A percentile compares a stretch with the other conserved stretches of the same genome.
These are phyloP conservation scores for Orchesellides sinensis DNA, from an alignment of 2,888 invertebrate species.

Conservation along the genomic window DNA sequence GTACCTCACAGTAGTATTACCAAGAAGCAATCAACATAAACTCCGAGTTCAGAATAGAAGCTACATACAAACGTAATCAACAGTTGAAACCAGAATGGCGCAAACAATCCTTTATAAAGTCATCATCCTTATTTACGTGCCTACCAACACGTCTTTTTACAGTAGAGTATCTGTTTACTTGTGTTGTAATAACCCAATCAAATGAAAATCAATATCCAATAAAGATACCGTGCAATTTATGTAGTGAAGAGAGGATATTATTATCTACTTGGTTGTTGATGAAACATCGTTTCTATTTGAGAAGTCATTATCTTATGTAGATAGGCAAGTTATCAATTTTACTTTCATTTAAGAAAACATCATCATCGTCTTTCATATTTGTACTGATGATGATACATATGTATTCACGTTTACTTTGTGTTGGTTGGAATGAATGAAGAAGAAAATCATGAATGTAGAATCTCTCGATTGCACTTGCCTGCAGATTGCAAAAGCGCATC, in stretches of 20 bases:
- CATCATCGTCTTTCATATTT: not conserved
- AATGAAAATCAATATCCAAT: not conserved
- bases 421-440: not conserved
- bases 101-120: too few relatives aligned
- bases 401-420: not conserved
- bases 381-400: not conserved
- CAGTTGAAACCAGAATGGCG: too few relatives aligned
- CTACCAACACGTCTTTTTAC: too few relatives aligned
- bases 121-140: not conserved
- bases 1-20: too few relatives aligned
- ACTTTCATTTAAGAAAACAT: conserved; percentile 39
- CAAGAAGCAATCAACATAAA: too few relatives aligned
- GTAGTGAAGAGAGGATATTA: not conserved
- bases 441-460: not conserved
- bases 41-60: too few relatives aligned
- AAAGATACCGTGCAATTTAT: not conserved
- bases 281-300: not conserved
- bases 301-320: conserved; percentile 3
- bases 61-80: too few relatives aligned
- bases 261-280: not conserved
- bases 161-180: too few relatives aligned
- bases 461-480: not conserved
- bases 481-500: conserved; percentile 27
- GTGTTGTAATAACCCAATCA: too few relatives aligned
- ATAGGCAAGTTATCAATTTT: conserved; percentile 28